Conservation (phyloP, 2,888 invertebrate species). For the Dryocosmus kuriphilus region DNA sequence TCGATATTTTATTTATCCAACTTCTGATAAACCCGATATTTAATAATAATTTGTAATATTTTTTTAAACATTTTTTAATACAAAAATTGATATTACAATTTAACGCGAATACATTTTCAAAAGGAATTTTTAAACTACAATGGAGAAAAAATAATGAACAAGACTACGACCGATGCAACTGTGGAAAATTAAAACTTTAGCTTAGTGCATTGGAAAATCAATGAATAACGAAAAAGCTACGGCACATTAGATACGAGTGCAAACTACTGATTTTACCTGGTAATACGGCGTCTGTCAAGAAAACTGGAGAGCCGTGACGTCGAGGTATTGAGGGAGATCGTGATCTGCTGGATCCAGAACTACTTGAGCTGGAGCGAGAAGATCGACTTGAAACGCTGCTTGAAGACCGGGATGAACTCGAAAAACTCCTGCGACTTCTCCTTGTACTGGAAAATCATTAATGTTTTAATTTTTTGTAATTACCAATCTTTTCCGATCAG, state of each 20-base stretch:
- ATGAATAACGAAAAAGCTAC: slow-evolving; percentile 49
- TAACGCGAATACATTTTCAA: neutral
- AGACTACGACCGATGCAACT: slow-evolving; percentile 59
- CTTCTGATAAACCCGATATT: neutral
- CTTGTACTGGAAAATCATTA: slow-evolving; percentile 55
- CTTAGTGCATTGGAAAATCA: slow-evolving; percentile 61
- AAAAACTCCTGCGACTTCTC: slow-evolving; percentile 73
- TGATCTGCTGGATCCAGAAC: slow-evolving; percentile 79
- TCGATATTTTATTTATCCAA: slow-evolving; percentile 13
- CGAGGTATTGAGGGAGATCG: slow-evolving; percentile 95
- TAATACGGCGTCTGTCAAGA: slow-evolving; percentile 94
- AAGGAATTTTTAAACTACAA: slow-evolving; percentile 9
- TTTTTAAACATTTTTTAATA: neutral
- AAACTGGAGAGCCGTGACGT: slow-evolving; percentile 95
- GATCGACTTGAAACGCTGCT: slow-evolving; percentile 81
- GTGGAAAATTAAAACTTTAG: slow-evolving; percentile 60
- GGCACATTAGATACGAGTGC: slow-evolving; percentile 37
- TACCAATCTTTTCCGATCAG: too few species aligned
- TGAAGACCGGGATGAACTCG: slow-evolving; percentile 77
- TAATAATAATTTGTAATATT: neutral
- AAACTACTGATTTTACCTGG: slow-evolving; percentile 84
- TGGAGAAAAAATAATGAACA: slow-evolving; percentile 52
- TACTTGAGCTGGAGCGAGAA: slow-evolving; percentile 78
- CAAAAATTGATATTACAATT: neutral
- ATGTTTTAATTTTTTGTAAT: neutral